These are phyloP conservation scores for Delia radicum DNA, from an alignment of 1,140 invertebrate genomes.

Conservation along the genomic window DNA sequence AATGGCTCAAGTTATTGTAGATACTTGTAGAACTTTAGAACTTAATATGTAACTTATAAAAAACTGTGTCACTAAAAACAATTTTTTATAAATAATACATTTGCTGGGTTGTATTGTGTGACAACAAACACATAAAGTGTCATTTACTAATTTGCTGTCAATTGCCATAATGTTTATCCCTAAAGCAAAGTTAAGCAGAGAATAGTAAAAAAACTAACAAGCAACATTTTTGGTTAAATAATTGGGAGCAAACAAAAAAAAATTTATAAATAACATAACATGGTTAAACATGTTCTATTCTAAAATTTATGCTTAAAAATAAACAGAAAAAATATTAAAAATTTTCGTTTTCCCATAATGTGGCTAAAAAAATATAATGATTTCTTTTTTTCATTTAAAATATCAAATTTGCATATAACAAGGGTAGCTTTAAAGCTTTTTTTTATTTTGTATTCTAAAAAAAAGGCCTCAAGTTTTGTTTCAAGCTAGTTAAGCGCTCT, in stretches of 20 bases:
- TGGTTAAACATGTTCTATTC: neutral
- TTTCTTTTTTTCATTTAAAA: too few species aligned
- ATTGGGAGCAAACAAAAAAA: neutral
- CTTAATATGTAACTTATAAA: too few species aligned
- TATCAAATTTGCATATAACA: too few species aligned
- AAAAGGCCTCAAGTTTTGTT: neutral
- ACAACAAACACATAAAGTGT: neutral
- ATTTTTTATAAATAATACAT: too few species aligned
- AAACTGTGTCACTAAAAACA: too few species aligned
- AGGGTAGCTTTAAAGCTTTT: too few species aligned
- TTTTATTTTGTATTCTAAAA: too few species aligned
- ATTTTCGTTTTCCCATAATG: neutral
- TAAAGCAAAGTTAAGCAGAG: neutral
- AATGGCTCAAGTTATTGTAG: too few species aligned
- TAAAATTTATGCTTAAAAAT: neutral
- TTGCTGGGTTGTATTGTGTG: too few species aligned
- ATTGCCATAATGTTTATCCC: constrained; percentile 15
- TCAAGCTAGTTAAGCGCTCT: neutral
- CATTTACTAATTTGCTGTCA: constrained; percentile 23
- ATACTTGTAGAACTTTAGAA: too few species aligned
- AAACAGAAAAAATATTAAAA: neutral
- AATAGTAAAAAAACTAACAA: neutral
- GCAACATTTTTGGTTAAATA: neutral
- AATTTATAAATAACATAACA: neutral
- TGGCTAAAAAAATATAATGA: too few species aligned